Conservation (phyloP, 2,888 invertebrate species). For the Emesis russula region DNA sequence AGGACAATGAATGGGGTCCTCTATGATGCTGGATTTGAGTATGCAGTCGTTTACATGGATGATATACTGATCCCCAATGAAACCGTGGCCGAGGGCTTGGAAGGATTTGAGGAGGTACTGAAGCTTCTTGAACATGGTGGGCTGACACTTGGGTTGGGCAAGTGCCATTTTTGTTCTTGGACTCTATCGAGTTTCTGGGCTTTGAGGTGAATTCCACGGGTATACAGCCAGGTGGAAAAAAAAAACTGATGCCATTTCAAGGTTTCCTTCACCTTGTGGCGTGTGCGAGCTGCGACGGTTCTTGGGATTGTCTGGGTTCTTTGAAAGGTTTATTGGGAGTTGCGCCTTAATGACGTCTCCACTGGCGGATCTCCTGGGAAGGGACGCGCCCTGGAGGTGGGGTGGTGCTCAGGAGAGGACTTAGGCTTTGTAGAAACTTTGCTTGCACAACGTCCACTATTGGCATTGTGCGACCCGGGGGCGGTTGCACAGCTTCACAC, state of each 20-base stretch:
- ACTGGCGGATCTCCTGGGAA: constrained; percentile 45
- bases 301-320: constrained; percentile 63
- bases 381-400: constrained; percentile 68
- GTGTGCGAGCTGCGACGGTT: constrained; percentile 72
- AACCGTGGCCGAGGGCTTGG: constrained; percentile 14
- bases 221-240: constrained; percentile 76
- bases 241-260: constrained; percentile 80
- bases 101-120: constrained; percentile 5
- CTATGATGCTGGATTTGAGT: constrained; percentile 47
- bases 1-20: constrained; percentile 7
- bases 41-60: constrained; percentile 52
- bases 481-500: constrained; percentile 75
- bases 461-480: constrained; percentile 87
- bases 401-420: constrained; percentile 43
- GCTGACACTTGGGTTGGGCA: background rate
- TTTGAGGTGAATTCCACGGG: constrained; percentile 80
- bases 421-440: constrained; percentile 57
- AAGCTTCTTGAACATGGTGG: constrained; percentile 20
- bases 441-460: constrained; percentile 73
- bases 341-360: constrained; percentile 59
- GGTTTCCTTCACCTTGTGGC: constrained; percentile 80
- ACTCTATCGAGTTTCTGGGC: constrained; percentile 80
- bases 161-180: constrained; percentile 12
- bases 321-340: constrained; percentile 59
- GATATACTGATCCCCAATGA: constrained; percentile 81